phyloP scores from a whole-genome alignment of 2,113 vertebrate species.

The Cottus gobio region DNA sequence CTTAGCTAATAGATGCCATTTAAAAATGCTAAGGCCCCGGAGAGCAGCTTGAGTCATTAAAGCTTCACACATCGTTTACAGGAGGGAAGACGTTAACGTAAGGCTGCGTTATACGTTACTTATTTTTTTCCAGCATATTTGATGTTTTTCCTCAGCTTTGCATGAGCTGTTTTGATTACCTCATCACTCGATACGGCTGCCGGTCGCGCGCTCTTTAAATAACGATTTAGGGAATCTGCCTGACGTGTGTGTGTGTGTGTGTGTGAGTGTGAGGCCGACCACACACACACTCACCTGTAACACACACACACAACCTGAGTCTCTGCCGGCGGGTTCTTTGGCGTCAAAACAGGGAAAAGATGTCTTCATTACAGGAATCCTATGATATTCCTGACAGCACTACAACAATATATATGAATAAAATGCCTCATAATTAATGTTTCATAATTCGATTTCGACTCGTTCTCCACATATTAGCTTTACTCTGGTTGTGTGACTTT shows the following conservation, averaged over 20 bases:
- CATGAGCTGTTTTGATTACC: constrained; percentile 2
- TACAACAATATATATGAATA: not conserved
- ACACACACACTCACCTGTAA: not conserved
- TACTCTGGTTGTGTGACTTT: constrained; percentile 43
- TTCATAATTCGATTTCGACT: not conserved
- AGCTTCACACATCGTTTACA: constrained; percentile 13
- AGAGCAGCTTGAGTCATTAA: constrained; percentile 34
- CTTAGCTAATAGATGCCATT: constrained; percentile 2
- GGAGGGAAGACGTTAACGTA: not conserved
- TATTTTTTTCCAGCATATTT: not conserved
- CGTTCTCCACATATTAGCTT: constrained; percentile 11
- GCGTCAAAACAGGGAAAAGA: not conserved
- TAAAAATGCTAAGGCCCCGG: constrained; percentile 4
- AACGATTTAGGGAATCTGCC: not conserved
- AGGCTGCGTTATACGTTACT: not conserved
- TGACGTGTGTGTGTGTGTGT: too few relatives aligned
- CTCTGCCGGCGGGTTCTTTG: not conserved
- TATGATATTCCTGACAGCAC: not conserved
- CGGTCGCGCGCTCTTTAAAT: not conserved
- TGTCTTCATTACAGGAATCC: constrained; percentile 1
- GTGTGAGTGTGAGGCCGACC: too few relatives aligned
- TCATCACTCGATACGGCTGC: not conserved
- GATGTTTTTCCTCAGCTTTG: not conserved
- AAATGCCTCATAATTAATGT: not conserved
- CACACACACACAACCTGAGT: not conserved